Percentiles rank a stretch among this genome's conserved stretches.
phyloP scores from a whole-genome alignment of 2,797 vertebrate species.

The Anableps anableps region DNA sequence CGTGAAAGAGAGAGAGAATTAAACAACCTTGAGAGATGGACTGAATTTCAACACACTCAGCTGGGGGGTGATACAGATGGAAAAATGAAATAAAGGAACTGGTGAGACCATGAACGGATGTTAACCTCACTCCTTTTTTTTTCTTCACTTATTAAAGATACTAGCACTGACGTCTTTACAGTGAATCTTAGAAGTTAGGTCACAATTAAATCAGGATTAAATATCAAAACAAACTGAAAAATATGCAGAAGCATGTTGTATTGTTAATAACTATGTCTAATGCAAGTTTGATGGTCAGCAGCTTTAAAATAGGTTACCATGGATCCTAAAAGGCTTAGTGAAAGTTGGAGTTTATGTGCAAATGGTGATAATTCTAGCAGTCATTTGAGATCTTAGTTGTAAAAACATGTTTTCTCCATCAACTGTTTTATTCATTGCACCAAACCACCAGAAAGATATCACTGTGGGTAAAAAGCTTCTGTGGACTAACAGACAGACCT shows the following conservation, averaged over 20 bases:
- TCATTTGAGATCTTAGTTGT: not conserved
- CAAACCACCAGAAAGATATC: not conserved
- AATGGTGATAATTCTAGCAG: not conserved
- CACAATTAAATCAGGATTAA: not conserved
- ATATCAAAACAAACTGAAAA: not conserved
- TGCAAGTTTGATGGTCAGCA: not conserved
- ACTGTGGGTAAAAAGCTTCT: not conserved
- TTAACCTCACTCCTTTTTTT: not conserved
- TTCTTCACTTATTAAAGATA: not conserved
- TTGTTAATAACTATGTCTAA: not conserved
- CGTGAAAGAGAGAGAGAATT: constrained; percentile 82
- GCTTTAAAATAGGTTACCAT: not conserved
- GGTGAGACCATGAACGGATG: constrained; percentile 1
- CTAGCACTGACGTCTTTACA: not conserved
- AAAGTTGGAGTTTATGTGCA: not conserved
- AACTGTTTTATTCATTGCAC: not conserved
- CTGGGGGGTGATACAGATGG: not conserved
- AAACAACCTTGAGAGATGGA: constrained; percentile 96
- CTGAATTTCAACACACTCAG: constrained; percentile 92
- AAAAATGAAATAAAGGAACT: not conserved
- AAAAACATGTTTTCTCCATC: not conserved
- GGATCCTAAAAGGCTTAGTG: not conserved
- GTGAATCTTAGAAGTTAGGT: not conserved
- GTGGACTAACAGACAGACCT: not conserved
- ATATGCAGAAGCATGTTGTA: not conserved